Conservation (phyloP, 2,888 invertebrate genomes). For the Cantharis lateralis region DNA sequence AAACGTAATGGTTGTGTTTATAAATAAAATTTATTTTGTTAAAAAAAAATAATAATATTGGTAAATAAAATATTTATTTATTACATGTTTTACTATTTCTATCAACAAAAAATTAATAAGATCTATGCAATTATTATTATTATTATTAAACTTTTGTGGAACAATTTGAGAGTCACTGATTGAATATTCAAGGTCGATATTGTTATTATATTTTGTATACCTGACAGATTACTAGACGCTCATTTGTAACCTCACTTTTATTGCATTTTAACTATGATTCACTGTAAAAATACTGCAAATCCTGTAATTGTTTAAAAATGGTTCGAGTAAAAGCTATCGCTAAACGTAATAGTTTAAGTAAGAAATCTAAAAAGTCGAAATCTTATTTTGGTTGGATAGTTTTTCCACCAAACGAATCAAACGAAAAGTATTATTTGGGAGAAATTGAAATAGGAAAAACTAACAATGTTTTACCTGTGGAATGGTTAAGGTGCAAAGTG, state of each 20-base stretch:
- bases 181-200: too few relatives aligned
- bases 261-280: not conserved
- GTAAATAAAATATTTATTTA: too few relatives aligned
- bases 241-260: not conserved
- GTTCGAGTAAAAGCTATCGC: not conserved
- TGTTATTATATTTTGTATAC: too few relatives aligned
- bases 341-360: not conserved
- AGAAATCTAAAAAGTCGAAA: not conserved
- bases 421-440: constrained; percentile 35
- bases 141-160: too few relatives aligned
- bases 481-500: constrained; percentile 41
- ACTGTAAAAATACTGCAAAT: not conserved
- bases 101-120: too few relatives aligned
- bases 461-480: constrained; percentile 43
- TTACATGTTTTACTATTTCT: too few relatives aligned
- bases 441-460: constrained; percentile 44
- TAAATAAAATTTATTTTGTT: not conserved
- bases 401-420: not conserved
- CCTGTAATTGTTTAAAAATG: not conserved
- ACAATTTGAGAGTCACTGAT: too few relatives aligned
- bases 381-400: not conserved
- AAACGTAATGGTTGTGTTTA: not conserved
- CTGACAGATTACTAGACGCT: too few relatives aligned
- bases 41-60: too few relatives aligned
- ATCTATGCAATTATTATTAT: too few relatives aligned